A percentile compares a stretch with the other conserved stretches of the same genome.
These are phyloP conservation scores for Psophia crepitans DNA, from an alignment of 2,113 vertebrate species.

Conservation along the genomic window DNA sequence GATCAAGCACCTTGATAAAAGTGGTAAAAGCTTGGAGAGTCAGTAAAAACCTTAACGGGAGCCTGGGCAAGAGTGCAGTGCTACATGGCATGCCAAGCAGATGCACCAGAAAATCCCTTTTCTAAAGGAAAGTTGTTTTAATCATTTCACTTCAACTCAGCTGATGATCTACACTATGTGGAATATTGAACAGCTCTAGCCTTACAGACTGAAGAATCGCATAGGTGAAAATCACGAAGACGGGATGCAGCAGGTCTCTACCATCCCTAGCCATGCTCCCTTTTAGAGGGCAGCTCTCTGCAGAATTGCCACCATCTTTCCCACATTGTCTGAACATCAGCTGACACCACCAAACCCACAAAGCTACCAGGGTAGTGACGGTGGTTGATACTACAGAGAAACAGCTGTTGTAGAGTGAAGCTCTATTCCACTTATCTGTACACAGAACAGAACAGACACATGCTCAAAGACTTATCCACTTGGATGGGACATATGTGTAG, in stretches of 20 bases:
- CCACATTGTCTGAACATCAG: not conserved
- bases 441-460: not conserved
- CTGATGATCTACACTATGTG: not conserved
- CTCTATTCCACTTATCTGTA: not conserved
- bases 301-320: not conserved
- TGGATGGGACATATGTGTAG: not conserved
- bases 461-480: not conserved
- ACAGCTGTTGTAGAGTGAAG: not conserved
- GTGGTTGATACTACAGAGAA: not conserved
- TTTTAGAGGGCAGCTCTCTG: not conserved
- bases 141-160: not conserved
- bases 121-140: not conserved
- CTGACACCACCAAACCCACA: not conserved
- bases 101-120: not conserved
- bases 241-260: not conserved
- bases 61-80: not conserved
- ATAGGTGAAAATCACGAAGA: not conserved
- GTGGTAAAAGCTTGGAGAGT: not conserved
- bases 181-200: not conserved
- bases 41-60: not conserved
- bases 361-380: not conserved
- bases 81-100: not conserved
- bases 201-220: not conserved
- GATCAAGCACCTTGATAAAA: not conserved
- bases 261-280: rapidly evolving